Base-by-base conservation (phyloP, 2,888 invertebrate species). In the Aplocera efformata region DNA sequence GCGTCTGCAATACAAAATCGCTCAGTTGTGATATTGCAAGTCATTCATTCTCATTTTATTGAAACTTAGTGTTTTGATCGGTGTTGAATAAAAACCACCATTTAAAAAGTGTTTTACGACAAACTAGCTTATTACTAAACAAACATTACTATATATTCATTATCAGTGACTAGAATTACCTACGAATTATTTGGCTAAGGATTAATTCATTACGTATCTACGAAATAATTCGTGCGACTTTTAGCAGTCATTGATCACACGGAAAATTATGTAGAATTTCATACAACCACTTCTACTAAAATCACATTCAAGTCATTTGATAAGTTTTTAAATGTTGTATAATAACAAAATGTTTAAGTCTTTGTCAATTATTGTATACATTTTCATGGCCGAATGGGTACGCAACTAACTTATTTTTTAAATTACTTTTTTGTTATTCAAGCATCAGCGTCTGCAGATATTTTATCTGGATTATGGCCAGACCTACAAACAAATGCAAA, bases 171-270 rank as follows among this genome's bases (percentile, higher is more conserved):
- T 74, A 74, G 72, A 70, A 60, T 44, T 63, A 58, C 46, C 60
- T 70, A 68, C 60, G 67, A 30, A 57, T 58, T 60, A 57, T 69
- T 69, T 72, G 71, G 66, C 69, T 71, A 70, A 60, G 38, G 24
- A 39, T 48, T 50, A 51, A 42, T 43, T 42, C 8, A 26, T 27
- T 32, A 8, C 42, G 32, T 29, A 10, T 17, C 13, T 17, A 5
- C 13, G 5, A 17, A 17, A 17, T 17, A 17, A 5, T 17, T 2
- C 13, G 13, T 17, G 13, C 5, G 13, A 17, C 2, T 17, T 2
- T 17, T 17, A 17, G 13, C 2, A 17, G 13, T 17, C 13, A 5
- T 17, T 17, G 2, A 17, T 7, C 33, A 35, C 13, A 10, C 13
- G 42, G 28, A 30, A 38, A 44, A 25, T 22, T 31, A 3, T 13